phyloP scores from a whole-genome alignment of 2,797 vertebrate genomes.

The Onychomys arenicola region DNA sequence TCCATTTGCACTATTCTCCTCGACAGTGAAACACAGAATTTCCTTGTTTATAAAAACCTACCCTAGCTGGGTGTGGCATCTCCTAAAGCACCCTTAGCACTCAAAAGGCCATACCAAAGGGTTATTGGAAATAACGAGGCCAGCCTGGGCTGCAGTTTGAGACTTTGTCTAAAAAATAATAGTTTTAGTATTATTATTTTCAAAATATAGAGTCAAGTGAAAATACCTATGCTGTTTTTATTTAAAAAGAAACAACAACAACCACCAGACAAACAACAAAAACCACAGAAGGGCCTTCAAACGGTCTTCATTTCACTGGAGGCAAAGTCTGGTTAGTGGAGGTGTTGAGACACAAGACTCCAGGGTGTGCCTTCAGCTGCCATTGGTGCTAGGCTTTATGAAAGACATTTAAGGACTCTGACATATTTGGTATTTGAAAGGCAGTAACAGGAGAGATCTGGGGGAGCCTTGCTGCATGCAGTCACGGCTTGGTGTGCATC shows the following conservation, averaged over 20 bases:
- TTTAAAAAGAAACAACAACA: background rate
- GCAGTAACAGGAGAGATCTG: background rate
- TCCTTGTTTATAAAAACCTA: background rate
- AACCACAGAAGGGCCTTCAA: background rate
- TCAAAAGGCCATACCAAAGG: background rate
- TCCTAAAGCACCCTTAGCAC: background rate
- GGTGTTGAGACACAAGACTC: background rate
- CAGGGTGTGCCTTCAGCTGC: background rate
- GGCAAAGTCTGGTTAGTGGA: background rate
- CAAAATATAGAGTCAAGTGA: background rate
- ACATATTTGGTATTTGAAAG: background rate
- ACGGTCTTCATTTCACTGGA: background rate
- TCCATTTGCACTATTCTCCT: background rate
- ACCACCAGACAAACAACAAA: background rate
- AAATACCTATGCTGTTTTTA: background rate
- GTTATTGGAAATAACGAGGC: background rate
- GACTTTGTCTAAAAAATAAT: background rate
- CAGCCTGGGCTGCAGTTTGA: background rate
- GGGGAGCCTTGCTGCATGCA: background rate
- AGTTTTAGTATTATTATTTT: background rate
- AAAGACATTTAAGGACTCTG: background rate
- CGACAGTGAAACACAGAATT: background rate
- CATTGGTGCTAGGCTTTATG: background rate
- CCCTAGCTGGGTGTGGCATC: background rate
- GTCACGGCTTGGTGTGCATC: background rate